Evolutionary conservation across 2,797 vertebrate genomes (phyloP), one percentile per base, ranked within the genome.

Genomic region (Anabacerthia variegaticeps): DNA sequence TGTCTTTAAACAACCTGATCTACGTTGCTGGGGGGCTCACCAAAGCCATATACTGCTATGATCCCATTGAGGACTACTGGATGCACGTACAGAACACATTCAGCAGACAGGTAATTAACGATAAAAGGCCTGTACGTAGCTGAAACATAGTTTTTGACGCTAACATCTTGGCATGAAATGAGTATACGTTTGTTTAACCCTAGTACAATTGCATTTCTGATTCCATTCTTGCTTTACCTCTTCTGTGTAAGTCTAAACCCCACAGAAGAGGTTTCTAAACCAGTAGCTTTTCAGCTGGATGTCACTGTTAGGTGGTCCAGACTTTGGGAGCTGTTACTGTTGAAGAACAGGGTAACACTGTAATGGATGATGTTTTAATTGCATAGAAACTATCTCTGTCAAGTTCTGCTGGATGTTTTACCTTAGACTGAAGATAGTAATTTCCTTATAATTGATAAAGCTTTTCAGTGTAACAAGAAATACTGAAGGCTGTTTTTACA

Each of bases 21-120:
- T 99, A 99, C 3, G 99, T 99, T 80, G 99, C 99, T 24, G 99
- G 99, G 2, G 99, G 99, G 23, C 98, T 99, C 90, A 99, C 99
- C 93, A 99, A 99, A 97, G 98, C 98, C 49, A 98, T 99, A 92
- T 99, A 99, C 97, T 99, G 99, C 97, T 99, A 99, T 10, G 99
- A 99, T 95, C 99, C 99, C 0, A 88, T 95, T 37, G 98, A 99
- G 96, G 99, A 99, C 98, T 99, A 99, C 98, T 99, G 99, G 99
- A 99, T 99, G 96, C 98, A 99, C 2, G 99, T 99, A 77, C 98
- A 99, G 72, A 99, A 99, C 58, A 99, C 99, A 12, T 99, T 99
- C 94, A 99, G 97, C 98, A 99, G 99, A 97, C 99, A 99, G 99
- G 99, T 99, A 98, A 97, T 71, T 73, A 71, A 65, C 17, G 51